Evolutionary conservation across 2,797 vertebrate species (phyloP).

Genomic region (Spondyliosoma cantharus): DNA sequence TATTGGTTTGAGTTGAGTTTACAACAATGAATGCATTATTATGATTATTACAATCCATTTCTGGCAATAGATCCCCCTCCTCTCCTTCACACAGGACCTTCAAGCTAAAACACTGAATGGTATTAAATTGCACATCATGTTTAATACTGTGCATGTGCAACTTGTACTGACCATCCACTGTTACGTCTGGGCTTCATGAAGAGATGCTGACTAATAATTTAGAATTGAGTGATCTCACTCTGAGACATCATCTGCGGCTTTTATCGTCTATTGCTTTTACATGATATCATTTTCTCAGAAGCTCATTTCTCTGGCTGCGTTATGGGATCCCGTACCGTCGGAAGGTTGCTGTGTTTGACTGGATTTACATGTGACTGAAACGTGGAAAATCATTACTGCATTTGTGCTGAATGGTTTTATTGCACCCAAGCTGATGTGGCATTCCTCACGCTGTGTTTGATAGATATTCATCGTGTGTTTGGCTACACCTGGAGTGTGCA

Average conservation of each 20-base stretch:
- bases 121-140: not conserved
- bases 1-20: too few relatives aligned
- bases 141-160: not conserved
- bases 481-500: constrained; percentile 36
- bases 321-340: constrained; percentile 9
- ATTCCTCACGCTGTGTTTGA: constrained; percentile 33
- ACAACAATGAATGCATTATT: too few relatives aligned
- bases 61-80: too few relatives aligned
- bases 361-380: constrained; percentile 42
- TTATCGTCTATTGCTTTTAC: constrained; percentile 11
- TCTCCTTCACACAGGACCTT: too few relatives aligned
- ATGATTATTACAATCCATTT: too few relatives aligned
- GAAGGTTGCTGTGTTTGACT: constrained; percentile 14
- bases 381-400: constrained; percentile 37
- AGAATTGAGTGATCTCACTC: constrained; percentile 4
- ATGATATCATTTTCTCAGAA: constrained; percentile 9
- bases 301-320: constrained; percentile 20
- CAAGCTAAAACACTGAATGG: not conserved
- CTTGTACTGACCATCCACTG: not conserved
- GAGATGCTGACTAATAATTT: not conserved
- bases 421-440: constrained; percentile 30
- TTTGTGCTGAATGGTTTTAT: constrained; percentile 46
- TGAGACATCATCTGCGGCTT: not conserved
- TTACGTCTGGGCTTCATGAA: not conserved
- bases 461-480: constrained; percentile 33